phyloP scores from a whole-genome alignment of 2,888 invertebrate genomes.

The Meiosimyza platycephala region DNA sequence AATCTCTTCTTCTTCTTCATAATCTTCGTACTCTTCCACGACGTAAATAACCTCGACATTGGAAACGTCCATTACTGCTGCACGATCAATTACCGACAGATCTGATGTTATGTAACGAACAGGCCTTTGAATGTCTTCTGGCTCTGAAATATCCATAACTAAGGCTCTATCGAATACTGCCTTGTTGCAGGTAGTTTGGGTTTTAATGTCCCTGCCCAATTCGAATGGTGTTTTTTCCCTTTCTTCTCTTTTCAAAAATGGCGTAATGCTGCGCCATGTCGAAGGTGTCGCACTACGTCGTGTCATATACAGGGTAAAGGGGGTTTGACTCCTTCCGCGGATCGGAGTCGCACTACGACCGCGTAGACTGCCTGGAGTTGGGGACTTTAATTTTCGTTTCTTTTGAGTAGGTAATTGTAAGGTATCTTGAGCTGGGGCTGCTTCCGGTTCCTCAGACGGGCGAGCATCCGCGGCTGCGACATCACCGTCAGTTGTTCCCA shows the following conservation, averaged over 20 bases:
- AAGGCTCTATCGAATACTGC: constrained; percentile 67
- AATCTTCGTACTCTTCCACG: constrained; percentile 66
- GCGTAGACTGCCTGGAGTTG: constrained; percentile 64
- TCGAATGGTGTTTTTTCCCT: constrained; percentile 68
- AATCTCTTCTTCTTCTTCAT: constrained; percentile 60
- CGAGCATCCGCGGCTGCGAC: constrained; percentile 57
- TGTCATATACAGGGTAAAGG: constrained; percentile 62
- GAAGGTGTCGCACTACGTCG: constrained; percentile 67
- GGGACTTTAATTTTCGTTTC: constrained; percentile 64
- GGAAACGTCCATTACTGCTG: constrained; percentile 68
- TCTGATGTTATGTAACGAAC: constrained; percentile 68
- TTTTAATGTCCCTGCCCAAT: constrained; percentile 63
- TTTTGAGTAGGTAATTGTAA: constrained; percentile 63
- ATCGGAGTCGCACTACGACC: constrained; percentile 66
- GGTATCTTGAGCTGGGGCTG: constrained; percentile 60
- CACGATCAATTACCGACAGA: constrained; percentile 67
- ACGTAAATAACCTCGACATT: constrained; percentile 68
- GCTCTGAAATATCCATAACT: constrained; percentile 66
- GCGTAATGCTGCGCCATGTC: constrained; percentile 67
- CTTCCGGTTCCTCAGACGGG: constrained; percentile 61
- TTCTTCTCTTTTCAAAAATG: constrained; percentile 66
- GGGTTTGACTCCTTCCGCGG: constrained; percentile 66
- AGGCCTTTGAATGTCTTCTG: constrained; percentile 61
- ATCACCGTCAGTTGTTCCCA: constrained; percentile 66
- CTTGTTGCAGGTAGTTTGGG: constrained; percentile 63